Conservation (phyloP, 2,797 vertebrate species). For the Stomatorhinus walkeri region DNA sequence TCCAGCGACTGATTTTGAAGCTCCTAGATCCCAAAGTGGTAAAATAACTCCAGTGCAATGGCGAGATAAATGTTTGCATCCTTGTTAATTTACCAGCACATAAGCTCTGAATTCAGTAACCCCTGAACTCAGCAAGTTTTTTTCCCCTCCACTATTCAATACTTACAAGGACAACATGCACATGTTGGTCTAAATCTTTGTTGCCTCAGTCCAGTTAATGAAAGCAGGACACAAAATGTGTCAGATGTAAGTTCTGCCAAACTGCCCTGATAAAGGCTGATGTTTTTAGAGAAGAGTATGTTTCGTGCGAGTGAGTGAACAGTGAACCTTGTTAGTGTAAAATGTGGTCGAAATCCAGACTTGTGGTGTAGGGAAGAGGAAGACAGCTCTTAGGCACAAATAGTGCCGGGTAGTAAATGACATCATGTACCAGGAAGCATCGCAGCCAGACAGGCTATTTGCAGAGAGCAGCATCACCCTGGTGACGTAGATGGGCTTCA, state of each 20-base stretch:
- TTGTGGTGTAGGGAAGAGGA: not conserved
- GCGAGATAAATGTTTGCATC: not conserved
- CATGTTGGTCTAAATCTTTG: not conserved
- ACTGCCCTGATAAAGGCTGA: not conserved
- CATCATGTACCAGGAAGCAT: not conserved
- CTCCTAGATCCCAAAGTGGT: not conserved
- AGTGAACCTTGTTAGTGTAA: not conserved
- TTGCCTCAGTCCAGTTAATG: not conserved
- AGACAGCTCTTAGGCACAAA: not conserved
- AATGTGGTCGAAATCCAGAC: not conserved
- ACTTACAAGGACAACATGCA: not conserved
- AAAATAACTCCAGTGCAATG: not conserved
- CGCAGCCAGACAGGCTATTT: slow-evolving; percentile 2
- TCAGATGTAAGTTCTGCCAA: not conserved
- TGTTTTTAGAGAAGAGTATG: not conserved
- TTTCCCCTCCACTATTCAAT: not conserved
- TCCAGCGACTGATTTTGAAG: not conserved
- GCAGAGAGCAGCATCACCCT: not conserved
- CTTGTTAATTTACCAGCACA: not conserved
- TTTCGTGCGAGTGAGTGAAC: not conserved
- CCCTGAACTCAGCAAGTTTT: not conserved
- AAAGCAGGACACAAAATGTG: not conserved
- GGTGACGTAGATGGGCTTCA: not conserved
- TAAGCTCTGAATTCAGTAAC: not conserved
- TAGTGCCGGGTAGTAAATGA: not conserved